phyloP scores from a whole-genome alignment of 2,797 vertebrate genomes.

The Melanotaenia nigrans region DNA sequence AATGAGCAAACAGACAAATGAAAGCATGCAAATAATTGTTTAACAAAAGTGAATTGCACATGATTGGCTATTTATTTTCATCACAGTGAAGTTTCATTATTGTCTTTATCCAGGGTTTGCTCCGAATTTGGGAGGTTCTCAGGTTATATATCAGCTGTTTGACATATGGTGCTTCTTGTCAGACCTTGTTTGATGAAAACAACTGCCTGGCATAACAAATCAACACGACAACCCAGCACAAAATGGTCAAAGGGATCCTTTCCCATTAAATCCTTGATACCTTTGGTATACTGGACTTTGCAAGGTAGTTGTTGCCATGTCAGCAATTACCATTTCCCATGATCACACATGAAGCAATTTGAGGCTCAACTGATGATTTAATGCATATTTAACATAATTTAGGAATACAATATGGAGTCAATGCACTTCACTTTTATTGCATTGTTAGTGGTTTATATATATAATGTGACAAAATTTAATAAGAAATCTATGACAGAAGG shows the following conservation, averaged over 20 bases:
- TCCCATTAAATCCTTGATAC: neutral
- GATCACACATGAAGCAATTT: neutral
- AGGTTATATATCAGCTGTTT: neutral
- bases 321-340: neutral
- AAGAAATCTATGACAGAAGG: neutral
- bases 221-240: neutral
- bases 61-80: neutral
- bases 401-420: neutral
- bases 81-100: neutral
- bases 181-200: conserved; percentile 16
- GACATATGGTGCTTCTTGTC: conserved; percentile 7
- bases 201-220: conserved; percentile 18
- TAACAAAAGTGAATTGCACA: conserved; percentile 10
- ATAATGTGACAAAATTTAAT: too few relatives aligned
- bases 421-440: neutral
- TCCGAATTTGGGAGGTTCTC: neutral
- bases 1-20: conserved; percentile 10
- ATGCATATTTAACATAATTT: neutral
- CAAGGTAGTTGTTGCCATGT: neutral
- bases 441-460: neutral
- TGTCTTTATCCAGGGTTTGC: neutral
- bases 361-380: neutral
- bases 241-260: conserved; percentile 1
- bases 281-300: neutral
- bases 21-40: neutral